phyloP scores from a whole-genome alignment of 2,113 vertebrate genomes.

The Toxostoma redivivum region DNA sequence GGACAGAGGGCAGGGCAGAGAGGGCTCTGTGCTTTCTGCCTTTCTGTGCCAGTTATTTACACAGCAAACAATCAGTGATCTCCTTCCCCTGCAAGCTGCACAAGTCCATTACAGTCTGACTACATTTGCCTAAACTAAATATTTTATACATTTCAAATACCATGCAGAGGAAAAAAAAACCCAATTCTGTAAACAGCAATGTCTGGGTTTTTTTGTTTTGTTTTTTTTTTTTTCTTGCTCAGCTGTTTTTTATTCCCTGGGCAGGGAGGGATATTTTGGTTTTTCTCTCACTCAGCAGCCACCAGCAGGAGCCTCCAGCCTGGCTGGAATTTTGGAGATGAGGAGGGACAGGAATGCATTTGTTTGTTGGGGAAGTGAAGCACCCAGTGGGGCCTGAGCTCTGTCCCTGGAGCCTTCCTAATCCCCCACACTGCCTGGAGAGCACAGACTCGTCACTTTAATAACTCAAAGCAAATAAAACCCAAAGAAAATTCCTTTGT shows the following conservation, averaged over 20 bases:
- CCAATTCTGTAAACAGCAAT: neutral
- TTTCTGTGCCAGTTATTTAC: neutral
- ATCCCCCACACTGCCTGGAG: neutral
- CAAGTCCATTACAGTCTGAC: neutral
- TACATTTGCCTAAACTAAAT: neutral
- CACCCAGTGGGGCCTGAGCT: neutral
- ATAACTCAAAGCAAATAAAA: slow-evolving; percentile 40
- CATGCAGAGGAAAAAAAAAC: neutral
- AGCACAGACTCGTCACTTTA: neutral
- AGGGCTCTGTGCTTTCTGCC: neutral
- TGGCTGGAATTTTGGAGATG: neutral
- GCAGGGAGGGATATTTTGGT: neutral
- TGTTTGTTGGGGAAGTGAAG: neutral
- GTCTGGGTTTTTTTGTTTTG: neutral
- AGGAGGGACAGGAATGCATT: neutral
- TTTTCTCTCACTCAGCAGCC: neutral
- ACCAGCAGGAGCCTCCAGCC: neutral
- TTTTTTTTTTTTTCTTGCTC: neutral
- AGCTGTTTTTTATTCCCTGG: neutral
- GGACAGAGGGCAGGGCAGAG: neutral
- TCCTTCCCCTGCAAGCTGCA: neutral
- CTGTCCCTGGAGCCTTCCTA: slow-evolving; percentile 6
- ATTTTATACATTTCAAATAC: neutral
- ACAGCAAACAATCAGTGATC: neutral
- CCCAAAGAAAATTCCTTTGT: neutral